Percentiles rank a stretch among this genome's conserved stretches.
These are phyloP conservation scores for Alitta virens DNA, from an alignment of 2,888 invertebrate genomes.

Conservation along the genomic window DNA sequence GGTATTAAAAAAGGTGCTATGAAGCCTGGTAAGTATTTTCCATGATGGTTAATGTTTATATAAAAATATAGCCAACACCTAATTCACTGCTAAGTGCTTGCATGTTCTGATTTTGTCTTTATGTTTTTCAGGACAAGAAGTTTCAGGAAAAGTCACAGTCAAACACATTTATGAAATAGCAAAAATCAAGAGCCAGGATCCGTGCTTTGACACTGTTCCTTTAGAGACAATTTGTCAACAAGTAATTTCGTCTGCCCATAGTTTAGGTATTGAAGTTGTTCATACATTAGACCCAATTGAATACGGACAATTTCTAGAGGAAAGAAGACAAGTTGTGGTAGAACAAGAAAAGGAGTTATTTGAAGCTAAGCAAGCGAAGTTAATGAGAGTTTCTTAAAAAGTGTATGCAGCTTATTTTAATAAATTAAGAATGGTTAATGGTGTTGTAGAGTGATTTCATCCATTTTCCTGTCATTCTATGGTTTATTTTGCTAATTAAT, in stretches of 20 bases:
- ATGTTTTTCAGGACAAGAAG: slow-evolving; percentile 66
- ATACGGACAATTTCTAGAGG: slow-evolving; percentile 74
- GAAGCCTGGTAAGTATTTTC: slow-evolving; percentile 31
- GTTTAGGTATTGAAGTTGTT: slow-evolving; percentile 83
- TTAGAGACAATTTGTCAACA: slow-evolving; percentile 68
- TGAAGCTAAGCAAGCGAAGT: slow-evolving; percentile 84
- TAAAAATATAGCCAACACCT: too few relatives aligned
- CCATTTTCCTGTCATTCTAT: too few relatives aligned
- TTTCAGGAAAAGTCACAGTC: slow-evolving; percentile 83
- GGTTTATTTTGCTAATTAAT: too few relatives aligned
- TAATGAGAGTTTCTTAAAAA: slow-evolving; percentile 66
- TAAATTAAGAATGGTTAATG: too few relatives aligned
- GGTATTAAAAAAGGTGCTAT: slow-evolving; percentile 78
- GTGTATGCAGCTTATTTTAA: too few relatives aligned
- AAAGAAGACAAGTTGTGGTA: slow-evolving; percentile 70
- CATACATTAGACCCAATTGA: slow-evolving; percentile 73
- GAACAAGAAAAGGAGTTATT: slow-evolving; percentile 73
- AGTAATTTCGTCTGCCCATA: slow-evolving; percentile 75
- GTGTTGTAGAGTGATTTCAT: too few relatives aligned
- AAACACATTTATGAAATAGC: slow-evolving; percentile 99
- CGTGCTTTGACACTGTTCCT: slow-evolving; percentile 54
- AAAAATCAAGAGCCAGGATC: slow-evolving; percentile 87
- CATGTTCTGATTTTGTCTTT: too few relatives aligned
- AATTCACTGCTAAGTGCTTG: too few relatives aligned
- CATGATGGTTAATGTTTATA: background rate